Evolutionary conservation across 1,140 invertebrate genomes (phyloP).

Genomic region (Homarus americanus): DNA sequence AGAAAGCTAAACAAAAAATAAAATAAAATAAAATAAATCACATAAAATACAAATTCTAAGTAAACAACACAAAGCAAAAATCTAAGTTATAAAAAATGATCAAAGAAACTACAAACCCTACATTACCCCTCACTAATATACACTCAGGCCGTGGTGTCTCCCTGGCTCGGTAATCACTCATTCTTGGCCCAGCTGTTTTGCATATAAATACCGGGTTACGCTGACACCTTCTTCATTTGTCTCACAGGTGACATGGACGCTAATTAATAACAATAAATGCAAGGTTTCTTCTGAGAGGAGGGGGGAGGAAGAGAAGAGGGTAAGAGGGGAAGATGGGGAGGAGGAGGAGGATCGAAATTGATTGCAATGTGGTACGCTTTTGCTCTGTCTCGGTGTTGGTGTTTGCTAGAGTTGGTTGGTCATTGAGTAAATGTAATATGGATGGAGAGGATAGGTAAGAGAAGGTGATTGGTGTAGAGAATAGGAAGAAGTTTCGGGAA

Average conservation of each 20-base stretch:
- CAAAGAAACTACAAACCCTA: no score
- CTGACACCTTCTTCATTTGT: conserved; percentile 34
- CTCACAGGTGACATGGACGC: conserved; percentile 8
- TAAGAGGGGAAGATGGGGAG: not conserved
- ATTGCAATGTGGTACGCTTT: not conserved
- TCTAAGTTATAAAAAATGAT: no score
- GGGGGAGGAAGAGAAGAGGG: not conserved
- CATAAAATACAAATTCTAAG: no score
- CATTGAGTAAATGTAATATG: not conserved
- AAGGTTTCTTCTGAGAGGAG: conserved; percentile 11
- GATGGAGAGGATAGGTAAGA: not conserved
- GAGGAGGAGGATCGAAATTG: conserved; percentile 4
- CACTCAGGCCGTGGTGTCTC: not conserved
- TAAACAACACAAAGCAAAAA: no score
- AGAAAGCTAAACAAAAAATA: no score
- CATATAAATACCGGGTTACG: conserved; percentile 50
- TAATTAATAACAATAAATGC: conserved; percentile 57
- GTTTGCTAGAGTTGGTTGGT: no score
- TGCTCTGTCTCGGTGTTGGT: not conserved
- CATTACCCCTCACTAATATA: not conserved
- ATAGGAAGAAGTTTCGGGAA: not conserved
- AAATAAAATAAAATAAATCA: no score
- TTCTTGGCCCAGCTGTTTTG: conserved; percentile 4
- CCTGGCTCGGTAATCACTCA: conserved; percentile 3
- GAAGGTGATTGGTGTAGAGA: not conserved